phyloP scores from a whole-genome alignment of 2,888 invertebrate species.

The Cheilosia vulpina region DNA sequence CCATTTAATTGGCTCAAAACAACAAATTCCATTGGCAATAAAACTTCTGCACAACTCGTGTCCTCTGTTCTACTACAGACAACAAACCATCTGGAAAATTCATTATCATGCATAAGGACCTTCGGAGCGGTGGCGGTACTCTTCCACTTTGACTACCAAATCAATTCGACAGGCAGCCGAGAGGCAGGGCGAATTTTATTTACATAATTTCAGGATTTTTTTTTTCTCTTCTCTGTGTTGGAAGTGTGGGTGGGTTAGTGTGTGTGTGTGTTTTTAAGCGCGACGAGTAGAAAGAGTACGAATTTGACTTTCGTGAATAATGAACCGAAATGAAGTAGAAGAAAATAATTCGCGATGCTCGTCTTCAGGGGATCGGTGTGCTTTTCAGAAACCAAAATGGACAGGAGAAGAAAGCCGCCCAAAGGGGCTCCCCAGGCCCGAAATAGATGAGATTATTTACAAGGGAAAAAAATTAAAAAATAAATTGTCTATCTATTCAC shows the following conservation, averaged over 20 bases:
- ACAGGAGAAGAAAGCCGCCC: conserved; percentile 15
- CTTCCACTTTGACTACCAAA: conserved; percentile 60
- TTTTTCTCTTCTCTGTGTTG: not conserved
- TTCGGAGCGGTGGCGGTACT: conserved; percentile 19
- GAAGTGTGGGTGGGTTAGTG: not conserved
- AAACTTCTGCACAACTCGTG: conserved; percentile 58
- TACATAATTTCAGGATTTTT: conserved; percentile 61
- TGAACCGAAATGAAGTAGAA: conserved; percentile 56
- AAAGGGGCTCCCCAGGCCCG: conserved; percentile 11
- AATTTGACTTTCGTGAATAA: conserved; percentile 53
- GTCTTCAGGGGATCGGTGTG: conserved; percentile 39
- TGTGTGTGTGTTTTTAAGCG: not conserved
- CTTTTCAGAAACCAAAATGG: conserved; percentile 11
- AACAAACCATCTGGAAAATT: conserved; percentile 72
- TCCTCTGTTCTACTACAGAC: conserved; percentile 13
- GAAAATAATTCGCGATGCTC: conserved; percentile 47
- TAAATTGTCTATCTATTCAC: conserved; percentile 49
- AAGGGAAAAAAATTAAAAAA: conserved; percentile 29
- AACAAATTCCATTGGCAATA: conserved; percentile 70
- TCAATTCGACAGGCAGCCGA: conserved; percentile 51
- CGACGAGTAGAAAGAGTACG: conserved; percentile 19
- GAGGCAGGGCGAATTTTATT: conserved; percentile 51
- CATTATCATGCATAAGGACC: conserved; percentile 67
- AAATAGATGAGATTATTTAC: conserved; percentile 8
- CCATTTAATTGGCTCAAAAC: conserved; percentile 63